Evolutionary conservation across 2,888 invertebrate species (phyloP), one percentile per base, ranked within the genome.

Genomic region (Nesidiocoris tenuis): DNA sequence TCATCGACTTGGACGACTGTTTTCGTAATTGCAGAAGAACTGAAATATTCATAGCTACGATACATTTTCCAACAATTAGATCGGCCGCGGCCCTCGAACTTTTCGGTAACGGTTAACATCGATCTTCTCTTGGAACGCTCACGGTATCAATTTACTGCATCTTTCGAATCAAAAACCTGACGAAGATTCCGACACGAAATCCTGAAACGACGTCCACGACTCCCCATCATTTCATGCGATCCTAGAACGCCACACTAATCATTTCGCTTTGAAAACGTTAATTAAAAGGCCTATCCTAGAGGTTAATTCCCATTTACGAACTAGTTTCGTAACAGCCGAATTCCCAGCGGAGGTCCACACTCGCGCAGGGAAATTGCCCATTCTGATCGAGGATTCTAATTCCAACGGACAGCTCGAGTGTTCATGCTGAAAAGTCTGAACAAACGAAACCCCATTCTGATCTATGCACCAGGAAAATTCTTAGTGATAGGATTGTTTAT

Each of bases 151-250:
- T 7, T 39, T 39, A 39, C 39, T 39, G 39, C 39, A 39, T 12
- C 12, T 7, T 7, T 12, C 39, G 39, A 39, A 3, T 39, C 12
- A 39, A n/a, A n/a, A n/a, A n/a, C 16, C 55, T 55, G 19, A 21
- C 17, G 56, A 56, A 70, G 61, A 70, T 70, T 70, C 70, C 70
- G 21, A 61, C 70, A 70, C 70, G 70, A 70, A 68, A 22, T 68
- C 67, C 22, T 25, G 22, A 22, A 21, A 57, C 59, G 70, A 56
- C 19, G 68, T 68, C 68, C 70, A 70, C 70, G 70, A 70, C 59
- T 57, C 39, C 70, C 70, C 59, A 59, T 59, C 59, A 59, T 70
- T 70, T 17, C 70, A 25, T 19, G 70, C 57, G 23, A 70, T 70
- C 70, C n/a, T 19, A 18, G 17, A 22, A 39, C 59, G 18, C 21